These are phyloP conservation scores for Pantherophis vulpinus DNA, from an alignment of 2,797 vertebrate genomes.

Conservation along the genomic window DNA sequence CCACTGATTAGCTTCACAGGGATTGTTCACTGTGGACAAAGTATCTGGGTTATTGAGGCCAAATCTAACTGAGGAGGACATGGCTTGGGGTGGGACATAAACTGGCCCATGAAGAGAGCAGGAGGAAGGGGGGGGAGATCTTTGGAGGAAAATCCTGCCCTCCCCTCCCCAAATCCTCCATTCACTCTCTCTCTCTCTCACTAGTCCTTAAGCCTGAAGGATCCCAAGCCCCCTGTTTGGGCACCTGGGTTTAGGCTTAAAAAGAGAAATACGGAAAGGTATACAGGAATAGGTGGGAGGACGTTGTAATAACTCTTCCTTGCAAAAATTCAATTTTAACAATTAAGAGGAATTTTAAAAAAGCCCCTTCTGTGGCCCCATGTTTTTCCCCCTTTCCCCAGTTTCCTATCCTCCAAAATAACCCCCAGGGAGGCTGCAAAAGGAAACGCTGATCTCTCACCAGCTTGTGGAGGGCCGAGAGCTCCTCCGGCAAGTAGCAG, in stretches of 20 bases:
- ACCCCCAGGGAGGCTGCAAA: background rate
- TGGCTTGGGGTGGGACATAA: background rate
- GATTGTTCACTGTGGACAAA: background rate
- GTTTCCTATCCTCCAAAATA: background rate
- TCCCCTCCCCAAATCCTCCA: background rate
- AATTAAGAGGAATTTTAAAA: background rate
- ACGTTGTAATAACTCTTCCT: background rate
- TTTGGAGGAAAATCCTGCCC: background rate
- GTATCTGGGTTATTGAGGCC: background rate
- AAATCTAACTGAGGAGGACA: background rate
- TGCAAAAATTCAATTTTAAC: background rate
- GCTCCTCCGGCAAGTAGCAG: constrained; percentile 96
- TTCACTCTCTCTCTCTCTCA: too few species aligned
- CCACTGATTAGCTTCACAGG: background rate
- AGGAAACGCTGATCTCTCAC: constrained; percentile 69
- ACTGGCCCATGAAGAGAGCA: background rate
- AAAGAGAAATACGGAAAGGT: background rate
- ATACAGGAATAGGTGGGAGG: background rate
- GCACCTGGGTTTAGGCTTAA: background rate
- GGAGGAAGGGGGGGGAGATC: background rate
- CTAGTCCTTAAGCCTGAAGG: background rate
- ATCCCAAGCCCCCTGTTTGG: background rate
- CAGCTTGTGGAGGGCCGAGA: constrained; percentile 94
- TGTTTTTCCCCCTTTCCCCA: background rate
- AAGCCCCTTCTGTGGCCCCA: background rate